Base-by-base conservation (phyloP, 2,797 vertebrate genomes). In the Thamnophis elegans region DNA sequence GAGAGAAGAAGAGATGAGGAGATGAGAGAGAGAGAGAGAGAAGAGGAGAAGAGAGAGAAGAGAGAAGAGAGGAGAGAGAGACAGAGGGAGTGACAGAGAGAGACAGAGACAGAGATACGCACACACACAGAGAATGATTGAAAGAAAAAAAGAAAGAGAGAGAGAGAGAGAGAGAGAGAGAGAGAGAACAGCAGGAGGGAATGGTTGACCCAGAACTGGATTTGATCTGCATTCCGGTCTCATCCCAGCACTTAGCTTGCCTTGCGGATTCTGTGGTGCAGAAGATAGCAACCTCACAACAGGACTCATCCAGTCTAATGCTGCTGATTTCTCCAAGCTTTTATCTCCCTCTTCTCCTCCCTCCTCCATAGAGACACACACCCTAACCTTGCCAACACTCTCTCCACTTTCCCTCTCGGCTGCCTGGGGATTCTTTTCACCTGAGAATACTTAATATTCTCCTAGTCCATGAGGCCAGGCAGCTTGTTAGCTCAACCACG, bases 401-500 rank as follows among this genome's bases (percentile, higher is more conserved):
- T 58, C 73, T 18, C 92, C 86, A 8, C 0, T 0, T 20, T 0
- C 0, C 18, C 54, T 42, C 91, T 89, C 89, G 93, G 93, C 94
- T 62, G 1, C 55, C 93, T 4, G 2, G 94, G 91, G 60, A 93
- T 94, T 94, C 94, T 89, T 88, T 92, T 85, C 78, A 94, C 73
- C 89, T 58, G 93, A 94, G 58, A 0, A 0, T 93, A 93, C 93
- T 95, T 96, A 96, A 91, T 95, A 96, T 95, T 96, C 95, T 93
- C 91, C 93, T 88, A 62, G 90, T 89, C 94, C 92, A 95, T 95
- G 94, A 96, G 96, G 96, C 95, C 95, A 97, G 95, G 53, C 91
- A 1, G 94, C 95, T 96, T 94, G 91, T 97, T 96, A 96, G 95
- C 95, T 95, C 92, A 91, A 92, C 94, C 96, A 93, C 90, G 97